Evolutionary conservation across 2,797 vertebrate genomes (phyloP).

Genomic region (Adrianichthys oophorus): DNA sequence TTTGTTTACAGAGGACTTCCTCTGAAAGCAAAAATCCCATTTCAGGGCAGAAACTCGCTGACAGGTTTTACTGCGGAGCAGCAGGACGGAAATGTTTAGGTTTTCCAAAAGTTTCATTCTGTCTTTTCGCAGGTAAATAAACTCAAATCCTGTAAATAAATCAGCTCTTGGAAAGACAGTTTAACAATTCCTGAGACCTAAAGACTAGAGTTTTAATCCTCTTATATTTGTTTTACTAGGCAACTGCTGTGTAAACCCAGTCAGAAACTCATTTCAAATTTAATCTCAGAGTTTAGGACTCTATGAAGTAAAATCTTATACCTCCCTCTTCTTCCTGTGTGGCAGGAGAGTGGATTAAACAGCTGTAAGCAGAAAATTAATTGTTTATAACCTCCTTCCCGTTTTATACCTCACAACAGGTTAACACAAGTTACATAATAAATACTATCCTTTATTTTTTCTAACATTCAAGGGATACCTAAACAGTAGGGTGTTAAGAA

Average conservation of each 20-base stretch:
- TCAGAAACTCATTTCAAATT: neutral
- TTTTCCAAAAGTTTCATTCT: neutral
- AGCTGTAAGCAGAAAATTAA: conserved; percentile 9
- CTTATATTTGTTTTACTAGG: neutral
- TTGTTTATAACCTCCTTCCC: conserved; percentile 16
- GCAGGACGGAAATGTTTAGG: neutral
- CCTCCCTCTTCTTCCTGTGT: conserved; percentile 1
- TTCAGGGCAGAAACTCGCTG: conserved; percentile 4
- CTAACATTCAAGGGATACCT: conserved; percentile 13
- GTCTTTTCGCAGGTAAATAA: neutral
- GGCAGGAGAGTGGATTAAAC: conserved; percentile 14
- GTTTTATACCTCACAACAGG: conserved; percentile 12
- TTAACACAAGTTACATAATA: conserved; percentile 38
- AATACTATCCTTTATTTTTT: conserved; percentile 21
- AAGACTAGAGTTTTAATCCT: neutral
- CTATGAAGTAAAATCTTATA: conserved; percentile 5
- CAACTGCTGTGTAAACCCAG: neutral
- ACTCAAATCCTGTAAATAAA: neutral
- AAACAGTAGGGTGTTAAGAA: conserved; percentile 16
- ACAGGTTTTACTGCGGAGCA: conserved; percentile 4
- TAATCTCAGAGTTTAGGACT: conserved; percentile 7
- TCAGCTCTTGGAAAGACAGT: neutral
- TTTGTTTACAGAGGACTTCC: no score
- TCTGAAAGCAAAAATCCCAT: conserved; percentile 6
- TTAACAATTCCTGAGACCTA: neutral